These are phyloP conservation scores for Amia ocellicauda DNA, from an alignment of 2,113 vertebrate species.

Conservation along the genomic window DNA sequence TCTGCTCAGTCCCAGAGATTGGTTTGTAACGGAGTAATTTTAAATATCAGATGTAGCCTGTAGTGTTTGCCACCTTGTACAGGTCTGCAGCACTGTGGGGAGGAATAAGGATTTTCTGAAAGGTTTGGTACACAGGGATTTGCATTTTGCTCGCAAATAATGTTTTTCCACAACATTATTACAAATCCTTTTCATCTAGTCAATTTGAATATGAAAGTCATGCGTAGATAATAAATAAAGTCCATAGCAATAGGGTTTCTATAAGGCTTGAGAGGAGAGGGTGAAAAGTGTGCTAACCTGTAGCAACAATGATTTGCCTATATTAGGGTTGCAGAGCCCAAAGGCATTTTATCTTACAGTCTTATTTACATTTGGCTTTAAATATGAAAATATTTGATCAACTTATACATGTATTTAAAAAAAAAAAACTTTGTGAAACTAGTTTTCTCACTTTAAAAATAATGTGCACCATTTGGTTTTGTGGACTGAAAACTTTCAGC, in stretches of 20 bases:
- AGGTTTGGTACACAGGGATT: neutral
- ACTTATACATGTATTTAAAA: constrained; percentile 15
- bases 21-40: too few species aligned
- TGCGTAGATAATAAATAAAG: neutral
- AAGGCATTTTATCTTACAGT: neutral
- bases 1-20: too few species aligned
- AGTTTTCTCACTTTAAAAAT: constrained; percentile 19
- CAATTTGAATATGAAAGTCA: neutral
- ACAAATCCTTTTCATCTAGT: too few species aligned
- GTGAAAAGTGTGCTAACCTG: neutral
- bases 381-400: constrained; percentile 31
- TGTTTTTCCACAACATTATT: neutral
- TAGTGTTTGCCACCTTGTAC: neutral
- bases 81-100: neutral
- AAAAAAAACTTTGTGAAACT: neutral
- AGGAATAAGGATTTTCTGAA: neutral
- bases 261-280: constrained; percentile 6
- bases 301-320: neutral
- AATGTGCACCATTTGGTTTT: constrained; percentile 44
- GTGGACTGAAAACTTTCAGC: constrained; percentile 40
- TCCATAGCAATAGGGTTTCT: neutral
- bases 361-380: constrained; percentile 47
- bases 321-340: too few species aligned
- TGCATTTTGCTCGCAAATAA: neutral
- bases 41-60: too few species aligned